Evolutionary conservation across 92 coral and sea anemone species (phyloP), one percentile per base, ranked within the genome.

Genomic region (Scolanthus callimorphus): DNA sequence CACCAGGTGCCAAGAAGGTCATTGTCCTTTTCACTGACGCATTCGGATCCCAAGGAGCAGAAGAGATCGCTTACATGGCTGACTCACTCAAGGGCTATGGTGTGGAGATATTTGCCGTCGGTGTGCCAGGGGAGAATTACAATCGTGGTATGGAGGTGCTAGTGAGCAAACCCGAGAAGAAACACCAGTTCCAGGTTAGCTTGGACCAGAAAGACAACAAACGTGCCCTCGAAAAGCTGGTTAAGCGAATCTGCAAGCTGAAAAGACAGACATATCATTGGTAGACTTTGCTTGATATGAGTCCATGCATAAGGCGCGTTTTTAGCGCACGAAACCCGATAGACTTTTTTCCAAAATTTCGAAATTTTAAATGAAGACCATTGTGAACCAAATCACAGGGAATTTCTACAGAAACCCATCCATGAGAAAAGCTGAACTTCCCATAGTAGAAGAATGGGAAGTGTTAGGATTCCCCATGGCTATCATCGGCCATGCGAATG

Each of bases 1-100:
- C 46, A 17, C 0, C 25, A 73, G 80, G 49, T 21, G 56, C 66
- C 8, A 77, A 54, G 49, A 44, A 41, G 57, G 84, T 62, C 17
- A 50, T 59, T 17, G 72, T 77, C 2, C 31, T 77, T 31, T 2
- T 77, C 17, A 77, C 77, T 25, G 84, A 77, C 55, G 77, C 70
- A 0, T 77, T 38, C 29, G 65, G 75, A 27, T 25, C 45, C 12
- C 45, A 45, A 4, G 84, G 84, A 17, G 9, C 60, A 20, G 84
- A 77, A 13, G 69, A 37, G 56, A 62, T 61, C 1, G 55, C 38
- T 9, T 37, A 31, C n/a, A 34, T 25, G 24, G 65, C 69, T 3
- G 47, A 48, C 4, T 11, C 11, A 12, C 20, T 77, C 38, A 62
- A 55, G 15, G 39, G 54, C 17, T 20, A 56, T 6, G 71, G 84